phyloP scores from a whole-genome alignment of 1,140 invertebrate species.

The Drosophila insularis region DNA sequence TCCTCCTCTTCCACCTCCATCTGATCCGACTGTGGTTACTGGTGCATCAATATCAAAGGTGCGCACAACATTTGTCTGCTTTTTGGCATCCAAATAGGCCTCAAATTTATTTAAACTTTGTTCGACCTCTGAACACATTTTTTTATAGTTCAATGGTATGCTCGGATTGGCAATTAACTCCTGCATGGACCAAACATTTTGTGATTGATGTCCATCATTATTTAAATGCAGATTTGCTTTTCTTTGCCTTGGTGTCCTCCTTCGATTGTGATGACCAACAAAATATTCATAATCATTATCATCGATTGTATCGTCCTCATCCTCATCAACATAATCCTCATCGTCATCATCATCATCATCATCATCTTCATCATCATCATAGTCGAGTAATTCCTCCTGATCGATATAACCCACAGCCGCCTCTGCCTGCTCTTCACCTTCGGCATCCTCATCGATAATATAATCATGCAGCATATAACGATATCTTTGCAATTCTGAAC shows the following conservation, averaged over 20 bases:
- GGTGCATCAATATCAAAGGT: conserved; percentile 80
- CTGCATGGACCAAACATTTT: conserved; percentile 77
- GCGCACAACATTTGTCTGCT: conserved; percentile 47
- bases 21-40: conserved; percentile 13
- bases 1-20: conserved; percentile 1
- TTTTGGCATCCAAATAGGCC: conserved; percentile 70
- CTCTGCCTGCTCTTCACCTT: conserved; percentile 63
- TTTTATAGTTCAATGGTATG: conserved; percentile 79
- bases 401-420: conserved; percentile 53
- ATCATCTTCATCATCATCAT: conserved; percentile 38
- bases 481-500: conserved; percentile 65
- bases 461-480: conserved; percentile 66
- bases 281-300: conserved; percentile 27
- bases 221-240: neutral
- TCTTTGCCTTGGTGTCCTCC: neutral
- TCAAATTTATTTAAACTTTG: conserved; percentile 75
- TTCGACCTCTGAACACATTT: conserved; percentile 80
- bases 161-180: conserved; percentile 74
- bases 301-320: conserved; percentile 11
- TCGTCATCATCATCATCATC: conserved; percentile 47
- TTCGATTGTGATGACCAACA: neutral
- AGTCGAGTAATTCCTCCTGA: conserved; percentile 43
- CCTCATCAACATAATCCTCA: conserved; percentile 9
- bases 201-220: conserved; percentile 31
- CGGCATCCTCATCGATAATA: conserved; percentile 68